phyloP scores from a whole-genome alignment of 2,797 vertebrate species.

The Mormyrops attenuatus region DNA sequence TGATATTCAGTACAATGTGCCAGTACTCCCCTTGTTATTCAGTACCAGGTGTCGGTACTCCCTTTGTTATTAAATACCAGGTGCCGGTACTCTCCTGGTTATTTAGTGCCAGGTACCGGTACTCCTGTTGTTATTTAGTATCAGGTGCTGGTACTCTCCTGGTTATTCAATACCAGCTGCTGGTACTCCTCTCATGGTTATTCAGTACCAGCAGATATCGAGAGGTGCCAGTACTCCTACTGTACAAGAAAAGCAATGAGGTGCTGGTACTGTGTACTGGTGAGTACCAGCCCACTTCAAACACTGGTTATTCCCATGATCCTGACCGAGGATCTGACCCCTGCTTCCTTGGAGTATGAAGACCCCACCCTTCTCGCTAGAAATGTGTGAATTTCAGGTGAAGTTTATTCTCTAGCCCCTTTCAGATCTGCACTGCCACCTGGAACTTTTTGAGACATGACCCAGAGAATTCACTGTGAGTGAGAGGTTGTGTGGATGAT shows the following conservation, averaged over 20 bases:
- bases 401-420: neutral
- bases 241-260: neutral
- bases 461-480: neutral
- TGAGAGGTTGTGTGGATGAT: neutral
- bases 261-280: neutral
- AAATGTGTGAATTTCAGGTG: neutral
- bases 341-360: neutral
- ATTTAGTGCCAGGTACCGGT: neutral
- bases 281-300: neutral
- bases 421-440: neutral
- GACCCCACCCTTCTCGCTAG: neutral
- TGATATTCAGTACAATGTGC: too few relatives aligned
- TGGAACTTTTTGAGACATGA: neutral
- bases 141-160: neutral
- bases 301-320: neutral
- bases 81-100: neutral
- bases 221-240: neutral
- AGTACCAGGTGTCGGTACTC: neutral
- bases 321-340: neutral
- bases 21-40: too few relatives aligned
- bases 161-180: neutral
- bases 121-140: neutral
- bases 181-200: neutral
- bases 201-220: neutral
- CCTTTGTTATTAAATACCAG: neutral